Base-by-base conservation (phyloP, 1,140 invertebrate species). In the Lordiphosa collinella region DNA sequence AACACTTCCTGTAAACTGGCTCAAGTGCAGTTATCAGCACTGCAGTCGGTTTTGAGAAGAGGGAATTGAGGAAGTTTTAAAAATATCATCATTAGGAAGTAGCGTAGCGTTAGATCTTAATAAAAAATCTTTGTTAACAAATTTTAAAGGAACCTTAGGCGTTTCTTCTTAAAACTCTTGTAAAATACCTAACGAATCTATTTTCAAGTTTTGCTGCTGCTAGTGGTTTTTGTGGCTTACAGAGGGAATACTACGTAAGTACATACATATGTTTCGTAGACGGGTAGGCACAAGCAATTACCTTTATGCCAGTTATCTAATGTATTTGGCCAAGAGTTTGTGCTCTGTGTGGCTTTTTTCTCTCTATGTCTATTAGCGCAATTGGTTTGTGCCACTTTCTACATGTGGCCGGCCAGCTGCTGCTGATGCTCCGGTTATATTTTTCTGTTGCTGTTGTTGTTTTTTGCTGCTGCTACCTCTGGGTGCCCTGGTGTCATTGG, bases 351-450 rank as follows among this genome's bases (percentile, higher is more conserved):
- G 32, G 32, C 62, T 55, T 61, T 66, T 62, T 70, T 79, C 51
- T 40, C 43, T 51, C 37, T 43, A 37, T 22, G 12, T 44, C 74
- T 66, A 76, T 76, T 78, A 76, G 64, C 62, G 74, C 74, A 78
- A 78, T 78, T 78, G 74, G 50, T 73, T 79, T 79, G 74, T 64
- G 58, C 69, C 63, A 78, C 68, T 73, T 73, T 73, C 68, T 60
- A 31, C 31, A 51, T 31, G 47, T 52, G 49, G 38, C 40, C 12
- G 34, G 53, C 53, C 64, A 38, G 25, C 53, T 44, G 32, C 40
- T 55, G 49, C 31, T 51, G 18, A 43, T 62, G 41, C 35, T 62
- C 37, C 58, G 53, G 12, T 55, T 56, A 38, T 38, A 13, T 38
- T 11, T 9, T 7, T n/a, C 5, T 37, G 8, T 37, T 22, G 18